phyloP scores from a whole-genome alignment of 2,888 invertebrate genomes.

The Drosophila phalerata region DNA sequence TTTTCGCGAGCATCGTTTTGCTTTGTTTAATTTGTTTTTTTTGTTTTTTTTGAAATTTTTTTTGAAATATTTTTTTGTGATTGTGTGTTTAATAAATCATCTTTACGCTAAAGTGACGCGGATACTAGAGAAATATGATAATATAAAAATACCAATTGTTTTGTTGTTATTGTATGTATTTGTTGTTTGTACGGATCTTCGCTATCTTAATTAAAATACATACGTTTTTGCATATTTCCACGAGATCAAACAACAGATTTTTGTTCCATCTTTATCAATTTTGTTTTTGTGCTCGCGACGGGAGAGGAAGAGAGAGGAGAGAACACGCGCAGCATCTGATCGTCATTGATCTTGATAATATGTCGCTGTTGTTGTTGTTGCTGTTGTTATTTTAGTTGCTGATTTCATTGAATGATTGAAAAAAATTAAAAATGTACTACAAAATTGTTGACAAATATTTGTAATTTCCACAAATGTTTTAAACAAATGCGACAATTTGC shows the following conservation, averaged over 20 bases:
- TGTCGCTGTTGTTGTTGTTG: slow-evolving; percentile 7
- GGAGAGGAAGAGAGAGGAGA: slow-evolving; percentile 1
- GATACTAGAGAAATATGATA: slow-evolving; percentile 21
- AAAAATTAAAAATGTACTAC: slow-evolving; percentile 7
- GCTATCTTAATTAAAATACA: slow-evolving; percentile 22
- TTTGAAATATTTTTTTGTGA: slow-evolving; percentile 33
- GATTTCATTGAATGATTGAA: slow-evolving; percentile 26
- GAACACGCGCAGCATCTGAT: slow-evolving; percentile 28
- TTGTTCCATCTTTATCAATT: background rate
- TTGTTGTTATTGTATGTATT: slow-evolving; percentile 19
- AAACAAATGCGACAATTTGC: slow-evolving; percentile 35
- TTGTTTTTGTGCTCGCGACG: slow-evolving; percentile 3
- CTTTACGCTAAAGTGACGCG: slow-evolving; percentile 53
- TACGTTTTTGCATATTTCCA: slow-evolving; percentile 35
- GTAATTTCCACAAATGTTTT: slow-evolving; percentile 11
- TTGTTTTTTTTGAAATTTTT: slow-evolving; percentile 24
- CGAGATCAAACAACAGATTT: slow-evolving; percentile 12
- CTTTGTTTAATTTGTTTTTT: slow-evolving; percentile 10
- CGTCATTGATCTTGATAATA: slow-evolving; percentile 38
- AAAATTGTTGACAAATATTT: slow-evolving; percentile 12
- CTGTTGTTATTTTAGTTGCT: slow-evolving; percentile 14
- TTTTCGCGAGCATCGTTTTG: slow-evolving; percentile 16
- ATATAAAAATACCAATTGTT: slow-evolving; percentile 17
- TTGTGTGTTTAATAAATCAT: slow-evolving; percentile 65
- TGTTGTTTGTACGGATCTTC: slow-evolving; percentile 25